Conservation (phyloP, 2,888 invertebrate genomes). For the Cephus spinipes region DNA sequence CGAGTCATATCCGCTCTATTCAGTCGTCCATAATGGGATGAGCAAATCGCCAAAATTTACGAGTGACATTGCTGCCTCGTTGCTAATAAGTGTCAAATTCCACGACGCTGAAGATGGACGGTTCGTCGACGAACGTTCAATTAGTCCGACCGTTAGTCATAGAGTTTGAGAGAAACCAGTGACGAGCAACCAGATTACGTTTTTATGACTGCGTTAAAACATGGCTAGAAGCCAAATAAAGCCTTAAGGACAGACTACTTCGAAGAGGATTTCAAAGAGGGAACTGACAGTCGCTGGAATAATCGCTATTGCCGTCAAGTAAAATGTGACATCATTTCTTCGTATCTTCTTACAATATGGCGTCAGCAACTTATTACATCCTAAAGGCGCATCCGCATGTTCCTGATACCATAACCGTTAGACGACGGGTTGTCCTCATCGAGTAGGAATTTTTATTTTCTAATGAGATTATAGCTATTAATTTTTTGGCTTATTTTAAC, state of each 20-base stretch:
- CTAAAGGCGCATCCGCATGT: not conserved
- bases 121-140: not conserved
- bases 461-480: not conserved
- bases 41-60: not conserved
- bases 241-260: no score
- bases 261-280: not conserved
- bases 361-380: not conserved
- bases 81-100: conserved; percentile 3
- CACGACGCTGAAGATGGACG: not conserved
- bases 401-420: not conserved
- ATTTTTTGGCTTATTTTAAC: not conserved
- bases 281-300: not conserved
- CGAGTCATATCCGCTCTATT: not conserved
- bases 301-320: not conserved
- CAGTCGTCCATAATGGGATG: not conserved
- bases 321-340: not conserved
- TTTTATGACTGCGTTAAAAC: not conserved
- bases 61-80: not conserved
- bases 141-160: not conserved
- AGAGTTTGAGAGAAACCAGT: not conserved
- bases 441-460: not conserved
- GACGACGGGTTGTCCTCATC: not conserved
- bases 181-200: not conserved
- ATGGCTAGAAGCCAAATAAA: no score
- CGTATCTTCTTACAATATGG: not conserved